These are phyloP conservation scores for Pyrocephalus nanus DNA, from an alignment of 2,797 vertebrate species.

Conservation along the genomic window DNA sequence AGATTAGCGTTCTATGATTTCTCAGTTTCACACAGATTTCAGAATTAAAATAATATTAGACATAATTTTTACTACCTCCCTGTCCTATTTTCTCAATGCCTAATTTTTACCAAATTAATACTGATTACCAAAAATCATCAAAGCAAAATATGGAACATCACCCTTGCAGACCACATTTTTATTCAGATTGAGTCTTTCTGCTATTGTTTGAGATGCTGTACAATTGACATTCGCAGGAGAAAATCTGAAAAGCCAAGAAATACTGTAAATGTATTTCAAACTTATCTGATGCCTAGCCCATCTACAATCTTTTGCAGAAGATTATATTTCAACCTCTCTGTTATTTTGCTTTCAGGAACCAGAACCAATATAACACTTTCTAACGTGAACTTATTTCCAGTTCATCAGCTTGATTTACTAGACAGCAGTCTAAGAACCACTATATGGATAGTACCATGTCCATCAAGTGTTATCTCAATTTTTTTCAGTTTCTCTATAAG, in stretches of 20 bases:
- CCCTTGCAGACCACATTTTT: not conserved
- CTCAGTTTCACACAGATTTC: not conserved
- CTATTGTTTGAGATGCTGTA: constrained; percentile 11
- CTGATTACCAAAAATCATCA: not conserved
- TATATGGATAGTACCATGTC: constrained; percentile 12
- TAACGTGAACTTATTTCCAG: constrained; percentile 53
- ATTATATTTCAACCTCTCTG: constrained; percentile 28
- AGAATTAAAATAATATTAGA: not conserved
- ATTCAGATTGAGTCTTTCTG: not conserved
- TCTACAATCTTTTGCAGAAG: constrained; percentile 11
- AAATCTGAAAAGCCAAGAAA: constrained; percentile 45
- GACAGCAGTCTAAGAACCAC: not conserved
- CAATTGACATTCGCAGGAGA: constrained; percentile 48
- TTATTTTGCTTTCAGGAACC: constrained; percentile 4
- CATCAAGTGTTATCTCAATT: constrained; percentile 24
- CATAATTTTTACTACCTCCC: not conserved
- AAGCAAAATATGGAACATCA: not conserved
- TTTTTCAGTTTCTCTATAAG: constrained; percentile 31
- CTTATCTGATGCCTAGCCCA: not conserved
- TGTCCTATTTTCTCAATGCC: not conserved
- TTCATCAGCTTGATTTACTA: constrained; percentile 59
- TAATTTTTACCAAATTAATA: not conserved
- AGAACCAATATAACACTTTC: constrained; percentile 33
- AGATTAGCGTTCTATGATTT: not conserved
- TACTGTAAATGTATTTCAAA: constrained; percentile 60